Evolutionary conservation across 2,888 invertebrate genomes (phyloP).

Genomic region (Seira musarum): DNA sequence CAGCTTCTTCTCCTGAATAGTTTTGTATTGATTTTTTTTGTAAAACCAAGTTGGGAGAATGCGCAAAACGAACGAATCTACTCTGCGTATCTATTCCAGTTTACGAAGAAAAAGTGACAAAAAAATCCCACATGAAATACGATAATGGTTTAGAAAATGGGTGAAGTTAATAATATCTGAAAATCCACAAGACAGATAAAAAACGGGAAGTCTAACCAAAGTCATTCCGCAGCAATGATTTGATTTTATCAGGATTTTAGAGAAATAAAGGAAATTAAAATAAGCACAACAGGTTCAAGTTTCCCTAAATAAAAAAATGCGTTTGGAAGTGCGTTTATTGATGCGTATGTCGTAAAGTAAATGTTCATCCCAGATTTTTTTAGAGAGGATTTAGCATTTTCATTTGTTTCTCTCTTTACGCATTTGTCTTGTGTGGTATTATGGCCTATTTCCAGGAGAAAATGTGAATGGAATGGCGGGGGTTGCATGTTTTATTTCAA

Average conservation of each 20-base stretch:
- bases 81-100: no score
- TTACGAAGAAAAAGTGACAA: no score
- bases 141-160: slow-evolving; percentile 43
- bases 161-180: slow-evolving; percentile 43
- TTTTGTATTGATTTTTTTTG: no score
- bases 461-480: background rate
- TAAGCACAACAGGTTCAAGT: no score
- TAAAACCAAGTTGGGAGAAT: no score
- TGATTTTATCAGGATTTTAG: background rate
- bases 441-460: background rate
- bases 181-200: background rate
- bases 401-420: background rate
- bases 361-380: background rate
- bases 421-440: background rate
- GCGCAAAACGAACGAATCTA: no score
- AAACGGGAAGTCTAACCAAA: background rate
- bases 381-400: background rate
- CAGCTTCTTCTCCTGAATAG: no score
- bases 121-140: slow-evolving; percentile 56
- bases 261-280: no score
- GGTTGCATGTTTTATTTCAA: slow-evolving; percentile 27
- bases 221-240: background rate
- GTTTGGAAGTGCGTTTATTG: background rate
- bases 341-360: background rate
- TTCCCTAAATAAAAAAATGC: no score